Conservation (phyloP, 2,888 invertebrate genomes). For the Heliconius aoede region DNA sequence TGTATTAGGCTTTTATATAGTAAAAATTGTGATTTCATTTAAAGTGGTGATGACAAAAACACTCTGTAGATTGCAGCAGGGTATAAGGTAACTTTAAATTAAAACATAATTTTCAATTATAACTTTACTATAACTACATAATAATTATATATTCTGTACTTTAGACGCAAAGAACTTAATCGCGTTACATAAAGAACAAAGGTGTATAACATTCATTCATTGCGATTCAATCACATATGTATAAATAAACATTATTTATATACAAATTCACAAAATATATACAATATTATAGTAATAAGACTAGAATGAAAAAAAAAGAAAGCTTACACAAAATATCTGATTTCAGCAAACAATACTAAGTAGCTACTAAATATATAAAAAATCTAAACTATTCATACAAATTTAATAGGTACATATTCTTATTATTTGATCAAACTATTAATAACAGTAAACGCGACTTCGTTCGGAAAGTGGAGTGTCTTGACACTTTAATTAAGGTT, state of each 20-base stretch:
- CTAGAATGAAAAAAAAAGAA: slow-evolving; percentile 41
- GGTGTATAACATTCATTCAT: slow-evolving; percentile 19
- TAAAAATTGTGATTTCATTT: too few species aligned
- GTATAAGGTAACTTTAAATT: background rate
- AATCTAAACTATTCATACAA: slow-evolving; percentile 27
- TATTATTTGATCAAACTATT: background rate
- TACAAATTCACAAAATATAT: slow-evolving; percentile 26
- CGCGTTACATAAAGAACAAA: slow-evolving; percentile 33
- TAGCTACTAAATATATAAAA: background rate
- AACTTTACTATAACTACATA: slow-evolving; percentile 73
- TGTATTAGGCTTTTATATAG: too few species aligned
- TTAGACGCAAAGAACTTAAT: slow-evolving; percentile 55
- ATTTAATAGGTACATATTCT: background rate
- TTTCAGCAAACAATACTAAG: background rate
- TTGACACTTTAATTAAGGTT: too few species aligned
- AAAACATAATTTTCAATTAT: slow-evolving; percentile 59
- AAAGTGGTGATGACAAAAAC: too few species aligned
- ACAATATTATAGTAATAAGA: slow-evolving; percentile 32
- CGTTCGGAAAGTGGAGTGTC: too few species aligned
- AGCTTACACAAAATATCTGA: slow-evolving; percentile 3
- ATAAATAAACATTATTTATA: slow-evolving; percentile 25
- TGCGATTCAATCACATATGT: slow-evolving; percentile 22
- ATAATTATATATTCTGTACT: slow-evolving; percentile 55
- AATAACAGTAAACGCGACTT: background rate
- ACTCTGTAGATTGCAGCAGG: background rate